A percentile compares a stretch with the other conserved stretches of the same genome.
Evolutionary conservation across 2,888 invertebrate genomes (phyloP).

Genomic region (Ceratothoa steindachneri): DNA sequence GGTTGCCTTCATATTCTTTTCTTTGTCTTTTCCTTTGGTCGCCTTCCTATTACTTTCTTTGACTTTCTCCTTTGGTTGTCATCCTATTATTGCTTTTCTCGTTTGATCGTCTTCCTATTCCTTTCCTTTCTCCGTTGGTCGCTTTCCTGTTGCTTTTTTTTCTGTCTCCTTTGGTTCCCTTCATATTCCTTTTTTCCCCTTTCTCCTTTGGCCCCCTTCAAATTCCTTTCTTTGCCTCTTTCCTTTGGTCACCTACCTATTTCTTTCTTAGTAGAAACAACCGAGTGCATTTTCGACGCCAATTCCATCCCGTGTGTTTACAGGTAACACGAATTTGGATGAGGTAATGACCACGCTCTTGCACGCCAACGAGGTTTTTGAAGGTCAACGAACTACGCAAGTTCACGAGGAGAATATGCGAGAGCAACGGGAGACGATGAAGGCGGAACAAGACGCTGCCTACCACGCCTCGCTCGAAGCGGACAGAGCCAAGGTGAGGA

Average conservation of each 20-base stretch:
- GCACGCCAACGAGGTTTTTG: conserved; percentile 78
- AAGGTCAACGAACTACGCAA: conserved; percentile 71
- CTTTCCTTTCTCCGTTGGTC: no score
- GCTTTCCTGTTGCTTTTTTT: no score
- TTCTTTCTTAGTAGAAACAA: no score
- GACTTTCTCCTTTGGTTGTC: no score
- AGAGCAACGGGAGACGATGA: conserved; percentile 80
- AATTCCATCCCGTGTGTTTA: no score
- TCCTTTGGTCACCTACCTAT: no score
- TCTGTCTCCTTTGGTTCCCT: no score
- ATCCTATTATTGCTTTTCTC: neutral
- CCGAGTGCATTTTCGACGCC: no score
- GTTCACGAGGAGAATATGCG: conserved; percentile 80
- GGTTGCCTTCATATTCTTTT: neutral
- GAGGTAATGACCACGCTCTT: conserved; percentile 81
- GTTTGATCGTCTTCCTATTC: neutral
- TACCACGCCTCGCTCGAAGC: conserved; percentile 83
- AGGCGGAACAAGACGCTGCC: conserved; percentile 88
- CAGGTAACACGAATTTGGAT: conserved; percentile 73
- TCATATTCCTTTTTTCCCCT: no score
- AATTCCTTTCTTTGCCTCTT: no score
- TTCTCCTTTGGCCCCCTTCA: no score
- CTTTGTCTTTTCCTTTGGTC: neutral
- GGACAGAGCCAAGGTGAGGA: conserved; percentile 59
- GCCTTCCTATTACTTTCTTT: no score